Evolutionary conservation across 2,888 invertebrate genomes (phyloP).

Genomic region (Eupithecia exiguata): DNA sequence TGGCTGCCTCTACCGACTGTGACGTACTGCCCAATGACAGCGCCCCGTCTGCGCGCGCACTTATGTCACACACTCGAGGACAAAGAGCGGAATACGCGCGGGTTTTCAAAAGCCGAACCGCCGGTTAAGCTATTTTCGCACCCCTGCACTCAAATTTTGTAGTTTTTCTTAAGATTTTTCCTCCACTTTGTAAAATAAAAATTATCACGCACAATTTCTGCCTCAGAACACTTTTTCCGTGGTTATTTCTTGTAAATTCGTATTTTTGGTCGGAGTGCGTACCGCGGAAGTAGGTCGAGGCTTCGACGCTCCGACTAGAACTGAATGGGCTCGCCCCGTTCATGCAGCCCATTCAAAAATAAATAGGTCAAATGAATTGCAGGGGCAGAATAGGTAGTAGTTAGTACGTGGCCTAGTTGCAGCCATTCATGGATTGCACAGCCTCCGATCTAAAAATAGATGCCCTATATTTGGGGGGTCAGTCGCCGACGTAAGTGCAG

Average conservation of each 20-base stretch:
- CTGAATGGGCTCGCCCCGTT: conserved; percentile 81
- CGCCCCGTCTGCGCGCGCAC: conserved; percentile 48
- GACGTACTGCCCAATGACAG: conserved; percentile 62
- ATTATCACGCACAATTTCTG: conserved; percentile 17
- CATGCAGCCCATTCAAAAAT: conserved; percentile 82
- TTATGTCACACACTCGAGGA: conserved; percentile 58
- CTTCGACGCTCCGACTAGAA: conserved; percentile 74
- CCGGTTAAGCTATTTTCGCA: conserved; percentile 48
- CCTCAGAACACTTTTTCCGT: conserved; percentile 18
- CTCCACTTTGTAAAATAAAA: conserved; percentile 11
- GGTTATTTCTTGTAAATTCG: conserved; percentile 29
- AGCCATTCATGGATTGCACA: conserved; percentile 74
- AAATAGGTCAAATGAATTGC: conserved; percentile 82
- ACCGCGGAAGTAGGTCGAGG: conserved; percentile 66
- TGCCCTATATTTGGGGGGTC: conserved; percentile 82
- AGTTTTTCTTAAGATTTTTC: conserved; percentile 27
- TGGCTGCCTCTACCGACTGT: conserved; percentile 54
- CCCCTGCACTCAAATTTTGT: conserved; percentile 30
- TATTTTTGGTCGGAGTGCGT: conserved; percentile 45
- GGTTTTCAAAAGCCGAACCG: conserved; percentile 59
- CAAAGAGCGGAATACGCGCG: conserved; percentile 57
- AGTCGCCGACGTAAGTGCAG: conserved; percentile 77
- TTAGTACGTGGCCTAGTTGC: conserved; percentile 69
- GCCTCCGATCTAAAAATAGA: conserved; percentile 76
- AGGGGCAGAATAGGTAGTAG: conserved; percentile 45